phyloP scores from a whole-genome alignment of 2,797 vertebrate genomes.

The Picus viridis region DNA sequence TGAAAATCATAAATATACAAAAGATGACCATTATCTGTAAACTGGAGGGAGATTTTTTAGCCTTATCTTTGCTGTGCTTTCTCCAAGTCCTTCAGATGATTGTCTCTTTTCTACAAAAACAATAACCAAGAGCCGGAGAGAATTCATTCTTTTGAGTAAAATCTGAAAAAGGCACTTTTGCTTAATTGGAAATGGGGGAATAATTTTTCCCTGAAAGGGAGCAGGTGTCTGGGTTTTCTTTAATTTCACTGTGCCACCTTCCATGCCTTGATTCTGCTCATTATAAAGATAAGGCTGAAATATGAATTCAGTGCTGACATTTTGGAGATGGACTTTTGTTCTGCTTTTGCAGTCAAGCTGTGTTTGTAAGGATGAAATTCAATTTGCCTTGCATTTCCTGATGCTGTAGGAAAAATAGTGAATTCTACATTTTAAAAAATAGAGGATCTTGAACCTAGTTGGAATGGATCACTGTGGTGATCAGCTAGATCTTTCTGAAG shows the following conservation, averaged over 20 bases:
- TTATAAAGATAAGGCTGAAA: not conserved
- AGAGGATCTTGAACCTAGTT: not conserved
- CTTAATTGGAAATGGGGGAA: not conserved
- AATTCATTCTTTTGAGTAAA: not conserved
- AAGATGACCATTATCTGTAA: not conserved
- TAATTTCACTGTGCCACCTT: not conserved
- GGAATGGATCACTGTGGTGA: not conserved
- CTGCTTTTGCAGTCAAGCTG: not conserved
- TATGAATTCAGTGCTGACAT: not conserved
- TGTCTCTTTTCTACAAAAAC: not conserved
- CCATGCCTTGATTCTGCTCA: not conserved
- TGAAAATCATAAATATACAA: conserved; percentile 16
- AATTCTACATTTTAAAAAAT: not conserved
- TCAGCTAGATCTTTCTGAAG: not conserved
- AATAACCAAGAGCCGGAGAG: not conserved
- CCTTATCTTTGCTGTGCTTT: conserved; percentile 33
- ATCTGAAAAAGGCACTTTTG: not conserved
- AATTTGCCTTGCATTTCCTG: conserved; percentile 1
- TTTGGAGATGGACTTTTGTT: conserved; percentile 20
- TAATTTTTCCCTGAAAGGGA: not conserved
- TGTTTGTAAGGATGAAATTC: conserved; percentile 12
- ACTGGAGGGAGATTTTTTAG: conserved; percentile 11
- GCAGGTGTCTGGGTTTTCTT: not conserved
- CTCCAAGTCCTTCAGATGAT: conserved; percentile 10
- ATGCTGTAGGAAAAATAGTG: not conserved